Conservation (phyloP, 2,113 vertebrate species). For the Bombycilla garrulus region DNA sequence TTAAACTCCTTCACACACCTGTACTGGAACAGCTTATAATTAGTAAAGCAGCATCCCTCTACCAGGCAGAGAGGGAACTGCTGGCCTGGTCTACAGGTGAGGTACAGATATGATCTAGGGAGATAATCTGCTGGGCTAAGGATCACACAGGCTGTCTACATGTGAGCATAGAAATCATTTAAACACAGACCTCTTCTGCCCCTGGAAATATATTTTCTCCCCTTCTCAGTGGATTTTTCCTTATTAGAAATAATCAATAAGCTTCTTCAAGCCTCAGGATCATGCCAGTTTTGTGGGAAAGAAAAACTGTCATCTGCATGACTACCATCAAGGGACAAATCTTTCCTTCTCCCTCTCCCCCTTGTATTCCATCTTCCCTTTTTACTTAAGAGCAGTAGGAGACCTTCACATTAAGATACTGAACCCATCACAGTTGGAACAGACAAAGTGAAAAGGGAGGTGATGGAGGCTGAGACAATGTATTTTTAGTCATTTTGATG, state of each 20-base stretch:
- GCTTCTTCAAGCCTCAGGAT: slow-evolving; percentile 46
- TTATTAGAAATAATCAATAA: not conserved
- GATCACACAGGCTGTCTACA: not conserved
- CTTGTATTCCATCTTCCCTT: not conserved
- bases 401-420: slow-evolving; percentile 61
- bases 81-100: not conserved
- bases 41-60: not conserved
- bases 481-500: slow-evolving; percentile 82
- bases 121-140: not conserved
- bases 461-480: slow-evolving; percentile 62
- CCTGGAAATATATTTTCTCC: not conserved
- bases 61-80: not conserved
- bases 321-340: slow-evolving; percentile 32
- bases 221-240: not conserved
- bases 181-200: not conserved
- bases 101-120: not conserved
- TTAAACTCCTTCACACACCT: not conserved
- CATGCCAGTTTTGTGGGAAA: slow-evolving; percentile 11
- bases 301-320: slow-evolving; percentile 18
- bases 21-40: not conserved
- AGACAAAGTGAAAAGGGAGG: slow-evolving; percentile 68
- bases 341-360: not conserved
- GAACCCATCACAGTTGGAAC: slow-evolving; percentile 51
- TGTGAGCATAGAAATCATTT: not conserved
- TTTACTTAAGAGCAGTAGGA: slow-evolving; percentile 61